A percentile compares a stretch with the other conserved stretches of the same genome.
These are phyloP conservation scores for Dascyllus trimaculatus DNA, from an alignment of 2,113 vertebrate genomes.

Conservation along the genomic window DNA sequence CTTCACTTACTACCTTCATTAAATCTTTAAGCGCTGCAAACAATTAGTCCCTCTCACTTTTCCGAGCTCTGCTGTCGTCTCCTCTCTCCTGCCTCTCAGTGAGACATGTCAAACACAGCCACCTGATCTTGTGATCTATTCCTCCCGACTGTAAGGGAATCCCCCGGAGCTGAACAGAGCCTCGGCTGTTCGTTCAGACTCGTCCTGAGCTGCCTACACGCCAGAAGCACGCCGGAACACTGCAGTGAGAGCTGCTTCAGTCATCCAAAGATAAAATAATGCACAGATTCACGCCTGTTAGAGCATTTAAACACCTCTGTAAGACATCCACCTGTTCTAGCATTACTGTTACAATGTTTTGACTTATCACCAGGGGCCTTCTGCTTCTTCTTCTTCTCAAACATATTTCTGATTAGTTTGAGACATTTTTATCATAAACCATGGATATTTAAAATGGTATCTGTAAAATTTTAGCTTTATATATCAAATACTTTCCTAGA, in stretches of 20 bases:
- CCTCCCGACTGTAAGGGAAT: constrained; percentile 57
- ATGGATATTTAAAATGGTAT: too few relatives aligned
- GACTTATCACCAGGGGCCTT: too few relatives aligned
- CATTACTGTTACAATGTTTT: too few relatives aligned
- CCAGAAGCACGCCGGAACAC: not conserved
- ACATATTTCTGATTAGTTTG: too few relatives aligned
- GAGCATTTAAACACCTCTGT: not conserved
- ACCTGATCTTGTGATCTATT: constrained; percentile 62
- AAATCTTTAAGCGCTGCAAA: constrained; percentile 71
- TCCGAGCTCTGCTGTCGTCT: constrained; percentile 18
- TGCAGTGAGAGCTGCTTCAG: constrained; percentile 9
- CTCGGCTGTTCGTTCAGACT: constrained; percentile 42
- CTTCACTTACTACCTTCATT: constrained; percentile 65
- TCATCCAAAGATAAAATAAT: not conserved
- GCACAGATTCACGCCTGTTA: not conserved
- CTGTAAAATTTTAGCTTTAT: too few relatives aligned
- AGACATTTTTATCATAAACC: too few relatives aligned
- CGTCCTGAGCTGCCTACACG: not conserved
- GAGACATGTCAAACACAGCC: constrained; percentile 42
- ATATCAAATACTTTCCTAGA: too few relatives aligned
- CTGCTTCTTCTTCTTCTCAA: too few relatives aligned
- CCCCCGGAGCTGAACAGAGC: constrained; percentile 48
- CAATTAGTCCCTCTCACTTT: constrained; percentile 71
- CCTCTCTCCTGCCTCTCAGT: constrained; percentile 21
- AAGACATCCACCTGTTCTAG: not conserved